These are phyloP conservation scores for Ammospiza nelsoni DNA, from an alignment of 2,113 vertebrate genomes.

Conservation along the genomic window DNA sequence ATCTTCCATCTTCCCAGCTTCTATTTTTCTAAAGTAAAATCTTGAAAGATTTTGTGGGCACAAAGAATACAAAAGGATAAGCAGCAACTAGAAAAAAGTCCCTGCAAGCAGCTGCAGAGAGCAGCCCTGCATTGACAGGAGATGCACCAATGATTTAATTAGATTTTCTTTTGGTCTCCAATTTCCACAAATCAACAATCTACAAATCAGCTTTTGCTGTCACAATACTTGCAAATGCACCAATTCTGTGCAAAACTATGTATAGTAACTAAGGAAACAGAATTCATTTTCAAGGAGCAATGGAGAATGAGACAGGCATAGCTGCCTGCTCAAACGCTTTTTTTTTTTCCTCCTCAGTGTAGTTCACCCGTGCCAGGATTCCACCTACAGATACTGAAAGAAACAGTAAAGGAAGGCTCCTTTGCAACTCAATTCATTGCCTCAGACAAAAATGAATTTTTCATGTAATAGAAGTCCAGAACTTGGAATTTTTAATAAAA, in stretches of 20 bases:
- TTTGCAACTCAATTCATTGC: not conserved
- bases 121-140: constrained; percentile 27
- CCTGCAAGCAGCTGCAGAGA: constrained; percentile 9
- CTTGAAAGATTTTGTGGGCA: not conserved
- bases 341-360: not conserved
- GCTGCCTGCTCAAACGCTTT: not conserved
- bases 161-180: constrained; percentile 40
- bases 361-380: not conserved
- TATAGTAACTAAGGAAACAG: constrained; percentile 71
- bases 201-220: constrained; percentile 20
- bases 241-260: constrained; percentile 47
- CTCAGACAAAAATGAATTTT: not conserved
- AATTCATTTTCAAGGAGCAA: constrained; percentile 62
- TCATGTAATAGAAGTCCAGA: not conserved
- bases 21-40: not conserved
- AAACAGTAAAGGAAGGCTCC: not conserved
- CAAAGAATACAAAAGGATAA: not conserved
- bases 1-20: not conserved
- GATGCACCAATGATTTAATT: constrained; percentile 47
- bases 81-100: not conserved
- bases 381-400: not conserved
- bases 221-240: constrained; percentile 64
- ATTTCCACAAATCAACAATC: constrained; percentile 46
- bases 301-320: not conserved
- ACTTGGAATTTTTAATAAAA: not conserved